Evolutionary conservation across 1,140 invertebrate species (phyloP).

Genomic region (Bursaphelenchus mucronatus): DNA sequence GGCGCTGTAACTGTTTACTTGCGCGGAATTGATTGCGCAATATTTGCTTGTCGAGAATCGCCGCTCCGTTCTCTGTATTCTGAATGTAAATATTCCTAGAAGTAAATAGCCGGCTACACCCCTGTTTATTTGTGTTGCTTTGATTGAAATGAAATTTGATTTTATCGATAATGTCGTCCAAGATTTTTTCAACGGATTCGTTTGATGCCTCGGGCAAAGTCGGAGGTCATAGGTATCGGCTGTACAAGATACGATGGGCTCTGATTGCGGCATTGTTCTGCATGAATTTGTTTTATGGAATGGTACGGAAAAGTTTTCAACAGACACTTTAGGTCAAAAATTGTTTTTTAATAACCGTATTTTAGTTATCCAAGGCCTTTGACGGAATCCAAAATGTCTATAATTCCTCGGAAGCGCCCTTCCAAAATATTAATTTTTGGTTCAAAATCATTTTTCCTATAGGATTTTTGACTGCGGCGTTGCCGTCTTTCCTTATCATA

Average conservation of each 20-base stretch:
- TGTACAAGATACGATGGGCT: slow-evolving; percentile 5
- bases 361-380: slow-evolving; percentile 2
- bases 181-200: slow-evolving; percentile 17
- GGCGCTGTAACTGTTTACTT: neutral
- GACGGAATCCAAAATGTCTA: neutral
- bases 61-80: too few relatives aligned
- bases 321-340: neutral
- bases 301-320: neutral
- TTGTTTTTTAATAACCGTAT: neutral
- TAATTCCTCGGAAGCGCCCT: neutral
- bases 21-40: neutral
- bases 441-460: neutral
- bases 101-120: neutral
- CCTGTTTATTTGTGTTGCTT: slow-evolving; percentile 7
- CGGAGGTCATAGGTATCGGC: neutral
- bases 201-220: neutral
- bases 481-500: too few relatives aligned
- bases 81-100: too few relatives aligned
- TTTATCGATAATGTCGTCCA: slow-evolving; percentile 6
- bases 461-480: neutral
- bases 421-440: neutral
- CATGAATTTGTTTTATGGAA: slow-evolving; percentile 13
- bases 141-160: slow-evolving; percentile 1
- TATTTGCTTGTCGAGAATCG: neutral
- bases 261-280: slow-evolving; percentile 1